A percentile compares a stretch with the other conserved stretches of the same genome.
These are phyloP conservation scores for Notospermus geniculatus DNA, from an alignment of 1,140 invertebrate genomes.

Conservation along the genomic window DNA sequence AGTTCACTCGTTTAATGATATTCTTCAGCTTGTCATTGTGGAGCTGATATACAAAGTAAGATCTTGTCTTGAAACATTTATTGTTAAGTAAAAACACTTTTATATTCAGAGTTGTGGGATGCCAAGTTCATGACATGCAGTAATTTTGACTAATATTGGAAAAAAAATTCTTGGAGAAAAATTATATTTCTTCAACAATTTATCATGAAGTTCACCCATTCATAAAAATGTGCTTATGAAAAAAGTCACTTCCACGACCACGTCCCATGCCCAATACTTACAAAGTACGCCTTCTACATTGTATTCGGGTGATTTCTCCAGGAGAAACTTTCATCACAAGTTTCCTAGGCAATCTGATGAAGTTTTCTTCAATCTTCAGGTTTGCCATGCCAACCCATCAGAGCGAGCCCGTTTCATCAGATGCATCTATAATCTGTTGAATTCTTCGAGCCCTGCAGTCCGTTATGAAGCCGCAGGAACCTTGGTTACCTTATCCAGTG, in stretches of 20 bases:
- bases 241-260: too few species aligned
- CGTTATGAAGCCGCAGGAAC: slow-evolving; percentile 98
- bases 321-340: too few species aligned
- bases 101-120: too few species aligned
- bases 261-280: too few species aligned
- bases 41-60: slow-evolving; percentile 97
- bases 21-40: slow-evolving; percentile 96
- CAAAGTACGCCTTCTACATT: too few species aligned
- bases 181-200: too few species aligned
- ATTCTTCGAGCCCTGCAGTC: slow-evolving; percentile 93
- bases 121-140: neutral
- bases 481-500: slow-evolving; percentile 96
- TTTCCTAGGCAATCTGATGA: neutral
- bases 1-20: slow-evolving; percentile 89
- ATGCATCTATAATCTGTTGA: slow-evolving; percentile 96
- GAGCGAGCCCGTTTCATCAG: slow-evolving; percentile 93
- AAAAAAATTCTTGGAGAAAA: too few species aligned
- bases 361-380: slow-evolving; percentile 58
- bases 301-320: too few species aligned
- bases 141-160: too few species aligned
- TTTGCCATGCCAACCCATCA: slow-evolving; percentile 94
- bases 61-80: neutral
- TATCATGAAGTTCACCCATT: too few species aligned
- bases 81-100: neutral
- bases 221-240: too few species aligned